A percentile compares a stretch with the other conserved stretches of the same genome.
Conservation (phyloP, 1,140 invertebrate species). For the Drosophila nigrodunni region DNA sequence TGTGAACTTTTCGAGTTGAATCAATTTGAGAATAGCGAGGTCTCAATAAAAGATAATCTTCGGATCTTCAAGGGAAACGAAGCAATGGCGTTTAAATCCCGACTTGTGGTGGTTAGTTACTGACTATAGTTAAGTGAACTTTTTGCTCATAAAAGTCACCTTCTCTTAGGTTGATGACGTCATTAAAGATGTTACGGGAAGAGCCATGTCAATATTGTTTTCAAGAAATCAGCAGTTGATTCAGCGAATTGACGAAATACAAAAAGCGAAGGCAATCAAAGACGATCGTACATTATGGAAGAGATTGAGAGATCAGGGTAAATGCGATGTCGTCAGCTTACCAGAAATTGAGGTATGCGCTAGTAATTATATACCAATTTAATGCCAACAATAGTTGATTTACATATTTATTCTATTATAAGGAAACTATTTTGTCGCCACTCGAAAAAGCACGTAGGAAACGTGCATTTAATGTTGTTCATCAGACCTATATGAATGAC, state of each 20-base stretch:
- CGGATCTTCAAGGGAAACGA: conserved; percentile 59
- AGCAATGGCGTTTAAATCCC: conserved; percentile 46
- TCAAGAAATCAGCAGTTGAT: conserved; percentile 50
- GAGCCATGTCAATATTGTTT: conserved; percentile 60
- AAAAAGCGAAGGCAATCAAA: conserved; percentile 30
- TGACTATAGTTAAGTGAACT: background rate
- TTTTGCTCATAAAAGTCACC: background rate
- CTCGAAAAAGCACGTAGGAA: conserved; percentile 61
- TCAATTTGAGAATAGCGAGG: conserved; percentile 62
- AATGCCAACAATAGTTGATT: background rate
- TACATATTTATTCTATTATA: background rate
- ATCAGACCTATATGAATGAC: conserved; percentile 71
- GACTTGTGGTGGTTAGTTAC: conserved; percentile 54
- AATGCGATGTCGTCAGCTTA: conserved; percentile 77
- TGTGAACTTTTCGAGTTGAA: conserved; percentile 74
- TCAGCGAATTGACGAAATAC: conserved; percentile 27
- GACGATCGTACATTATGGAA: conserved; percentile 74
- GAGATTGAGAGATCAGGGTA: conserved; percentile 58
- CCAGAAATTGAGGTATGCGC: conserved; percentile 46
- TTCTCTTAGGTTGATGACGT: conserved; percentile 59
- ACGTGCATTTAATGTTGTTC: conserved; percentile 69
- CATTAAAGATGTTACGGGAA: conserved; percentile 65
- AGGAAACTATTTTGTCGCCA: conserved; percentile 65
- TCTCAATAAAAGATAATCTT: conserved; percentile 61
- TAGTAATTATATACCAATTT: background rate